Evolutionary conservation across 2,888 invertebrate genomes (phyloP).

Genomic region (Amorpha juglandis): DNA sequence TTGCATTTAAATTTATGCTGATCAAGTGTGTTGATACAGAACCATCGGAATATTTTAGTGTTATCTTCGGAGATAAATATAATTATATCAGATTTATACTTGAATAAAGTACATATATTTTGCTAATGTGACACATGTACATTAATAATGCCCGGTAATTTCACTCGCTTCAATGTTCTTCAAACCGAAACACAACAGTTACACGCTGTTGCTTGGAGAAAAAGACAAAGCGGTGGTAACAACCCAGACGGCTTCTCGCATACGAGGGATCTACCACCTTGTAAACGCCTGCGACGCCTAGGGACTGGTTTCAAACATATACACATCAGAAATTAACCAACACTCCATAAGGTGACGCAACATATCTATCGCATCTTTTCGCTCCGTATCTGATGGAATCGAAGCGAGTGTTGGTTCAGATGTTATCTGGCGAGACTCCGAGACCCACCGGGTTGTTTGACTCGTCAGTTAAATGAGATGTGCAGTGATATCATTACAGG

Average conservation of each 20-base stretch:
- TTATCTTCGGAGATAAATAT: conserved; percentile 14
- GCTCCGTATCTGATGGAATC: conserved; percentile 14
- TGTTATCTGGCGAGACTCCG: conserved; percentile 21
- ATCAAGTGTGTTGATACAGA: conserved; percentile 52
- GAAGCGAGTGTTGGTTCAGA: conserved; percentile 15
- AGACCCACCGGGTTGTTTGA: conserved; percentile 11
- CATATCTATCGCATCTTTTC: conserved; percentile 2
- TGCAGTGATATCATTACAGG: conserved; percentile 12
- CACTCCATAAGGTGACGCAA: not conserved
- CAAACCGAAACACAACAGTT: no score
- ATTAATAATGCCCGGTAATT: not conserved
- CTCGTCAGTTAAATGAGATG: conserved; percentile 15
- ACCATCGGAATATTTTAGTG: conserved; percentile 18
- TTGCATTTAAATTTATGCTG: conserved; percentile 73
- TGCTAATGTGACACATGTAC: no score
- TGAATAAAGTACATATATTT: not conserved
- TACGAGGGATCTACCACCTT: no score
- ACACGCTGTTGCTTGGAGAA: no score
- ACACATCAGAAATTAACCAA: not conserved
- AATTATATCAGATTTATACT: conserved; percentile 4
- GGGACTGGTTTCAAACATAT: not conserved
- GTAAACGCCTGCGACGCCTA: no score
- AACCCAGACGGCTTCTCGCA: no score
- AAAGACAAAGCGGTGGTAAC: no score
- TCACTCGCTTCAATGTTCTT: not conserved